phyloP scores from a whole-genome alignment of 2,113 vertebrate species.

The Turdus rufiventris region DNA sequence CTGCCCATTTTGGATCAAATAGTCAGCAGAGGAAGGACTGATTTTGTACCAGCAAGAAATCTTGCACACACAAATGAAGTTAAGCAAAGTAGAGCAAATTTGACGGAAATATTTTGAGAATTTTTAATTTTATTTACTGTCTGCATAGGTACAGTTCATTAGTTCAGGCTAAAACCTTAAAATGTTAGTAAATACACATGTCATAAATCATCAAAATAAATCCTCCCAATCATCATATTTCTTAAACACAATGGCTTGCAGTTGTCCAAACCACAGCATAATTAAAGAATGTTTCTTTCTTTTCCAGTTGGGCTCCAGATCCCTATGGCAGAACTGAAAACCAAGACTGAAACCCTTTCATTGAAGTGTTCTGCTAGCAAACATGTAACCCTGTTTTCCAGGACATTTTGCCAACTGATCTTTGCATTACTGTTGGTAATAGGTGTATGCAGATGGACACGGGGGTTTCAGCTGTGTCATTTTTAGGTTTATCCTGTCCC shows the following conservation, averaged over 20 bases:
- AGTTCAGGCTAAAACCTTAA: conserved; percentile 12
- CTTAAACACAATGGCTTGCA: conserved; percentile 46
- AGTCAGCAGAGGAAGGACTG: neutral
- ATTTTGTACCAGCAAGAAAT: neutral
- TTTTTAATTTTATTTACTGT: conserved; percentile 12
- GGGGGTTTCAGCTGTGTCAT: neutral
- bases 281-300: conserved; percentile 46
- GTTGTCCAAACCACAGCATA: conserved; percentile 55
- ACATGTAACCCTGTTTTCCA: neutral
- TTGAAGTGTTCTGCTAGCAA: neutral
- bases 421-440: neutral
- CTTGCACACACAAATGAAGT: neutral
- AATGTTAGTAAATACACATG: neutral
- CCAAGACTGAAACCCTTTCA: neutral
- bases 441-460: rapidly evolving
- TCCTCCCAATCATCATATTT: conserved; percentile 52
- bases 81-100: neutral
- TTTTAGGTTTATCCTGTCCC: neutral
- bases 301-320: neutral
- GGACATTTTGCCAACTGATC: neutral
- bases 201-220: conserved; percentile 55
- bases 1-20: neutral
- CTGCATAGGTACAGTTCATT: neutral
- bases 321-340: neutral
- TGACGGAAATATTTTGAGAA: neutral